Evolutionary conservation across 2,888 invertebrate species (phyloP), one percentile per base, ranked within the genome.

Genomic region (Harpalus rubripes): DNA sequence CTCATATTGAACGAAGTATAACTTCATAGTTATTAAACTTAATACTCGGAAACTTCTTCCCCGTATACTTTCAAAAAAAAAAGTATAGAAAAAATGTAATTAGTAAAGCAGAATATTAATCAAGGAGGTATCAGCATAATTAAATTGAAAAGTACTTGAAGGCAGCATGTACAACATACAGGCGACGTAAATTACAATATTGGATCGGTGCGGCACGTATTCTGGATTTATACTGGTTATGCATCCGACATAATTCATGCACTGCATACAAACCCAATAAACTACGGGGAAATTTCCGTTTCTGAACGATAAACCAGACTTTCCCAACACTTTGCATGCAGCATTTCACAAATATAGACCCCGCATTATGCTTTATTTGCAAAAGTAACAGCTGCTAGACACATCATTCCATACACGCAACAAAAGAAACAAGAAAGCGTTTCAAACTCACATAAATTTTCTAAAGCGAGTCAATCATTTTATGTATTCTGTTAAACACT

Each of bases 11-110:
- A 74, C 72, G 22, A 74, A 74, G 72, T 74, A 74, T 74, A 74
- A 74, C 41, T 74, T 74, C 72, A 44, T 44, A 74, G 41, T 74
- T 74, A 74, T 74, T 74, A 74, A 74, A 74, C 72, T 74, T 74
- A 74, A 52, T 74, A 44, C 72, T 41, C 41, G 44, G 72, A 44
- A 74, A 74, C 44, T 74, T 52, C 72, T 41, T 44, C 12, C n/a
- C 44, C 10, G 72, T 74, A 16, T 74, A 74, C 72, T 74, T 74
- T 44, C 16, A 1, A 41, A 41, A 72, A n/a, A 72, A 74, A 74
- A 74, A 44, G 44, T 12, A 52, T 18, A 74, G 41, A 12, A 44
- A 74, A 74, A 74, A 74, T 32, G 72, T 74, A 44, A 72, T 72
- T 72, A 72, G 41, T 72, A 41, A 15, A 41, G 44, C 7, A 74